Conservation (phyloP, 1,140 invertebrate species). For the Drosophila ercepeae region DNA sequence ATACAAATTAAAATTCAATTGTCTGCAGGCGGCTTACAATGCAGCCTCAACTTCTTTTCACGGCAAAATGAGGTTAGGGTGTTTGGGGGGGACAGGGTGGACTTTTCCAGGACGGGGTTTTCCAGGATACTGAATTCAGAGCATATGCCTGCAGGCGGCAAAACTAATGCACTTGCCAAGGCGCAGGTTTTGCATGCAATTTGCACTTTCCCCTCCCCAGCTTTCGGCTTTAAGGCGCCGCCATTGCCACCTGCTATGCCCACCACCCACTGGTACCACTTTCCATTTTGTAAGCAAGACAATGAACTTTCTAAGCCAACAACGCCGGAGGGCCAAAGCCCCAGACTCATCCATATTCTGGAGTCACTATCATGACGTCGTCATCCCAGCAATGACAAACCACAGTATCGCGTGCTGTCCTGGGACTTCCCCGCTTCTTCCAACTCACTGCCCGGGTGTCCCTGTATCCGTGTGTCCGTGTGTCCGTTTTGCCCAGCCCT, state of each 20-base stretch:
- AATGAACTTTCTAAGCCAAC: constrained; percentile 56
- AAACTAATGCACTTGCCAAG: constrained; percentile 54
- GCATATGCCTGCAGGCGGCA: constrained; percentile 41
- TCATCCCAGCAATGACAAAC: constrained; percentile 50
- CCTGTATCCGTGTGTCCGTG: constrained; percentile 3
- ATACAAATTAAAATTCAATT: constrained; percentile 75
- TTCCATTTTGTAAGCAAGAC: constrained; percentile 57
- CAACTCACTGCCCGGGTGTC: not conserved
- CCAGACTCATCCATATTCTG: constrained; percentile 33
- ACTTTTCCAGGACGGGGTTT: not conserved
- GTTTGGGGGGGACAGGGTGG: not conserved
- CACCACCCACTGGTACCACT: constrained; percentile 12
- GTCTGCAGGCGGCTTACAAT: constrained; percentile 52
- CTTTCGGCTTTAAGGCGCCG: constrained; percentile 34
- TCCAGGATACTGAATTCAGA: constrained; percentile 9
- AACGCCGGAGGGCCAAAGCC: constrained; percentile 19
- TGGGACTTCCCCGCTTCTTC: not conserved
- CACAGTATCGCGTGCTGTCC: constrained; percentile 47
- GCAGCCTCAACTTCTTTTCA: constrained; percentile 51
- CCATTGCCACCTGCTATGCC: not conserved
- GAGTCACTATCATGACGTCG: constrained; percentile 50
- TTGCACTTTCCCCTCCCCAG: constrained; percentile 47
- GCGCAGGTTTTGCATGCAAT: constrained; percentile 50
- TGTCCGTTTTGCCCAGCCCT: constrained; percentile 12
- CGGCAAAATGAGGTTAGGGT: constrained; percentile 45